Conservation (phyloP, 2,888 invertebrate species). For the Drosophila mettleri region DNA sequence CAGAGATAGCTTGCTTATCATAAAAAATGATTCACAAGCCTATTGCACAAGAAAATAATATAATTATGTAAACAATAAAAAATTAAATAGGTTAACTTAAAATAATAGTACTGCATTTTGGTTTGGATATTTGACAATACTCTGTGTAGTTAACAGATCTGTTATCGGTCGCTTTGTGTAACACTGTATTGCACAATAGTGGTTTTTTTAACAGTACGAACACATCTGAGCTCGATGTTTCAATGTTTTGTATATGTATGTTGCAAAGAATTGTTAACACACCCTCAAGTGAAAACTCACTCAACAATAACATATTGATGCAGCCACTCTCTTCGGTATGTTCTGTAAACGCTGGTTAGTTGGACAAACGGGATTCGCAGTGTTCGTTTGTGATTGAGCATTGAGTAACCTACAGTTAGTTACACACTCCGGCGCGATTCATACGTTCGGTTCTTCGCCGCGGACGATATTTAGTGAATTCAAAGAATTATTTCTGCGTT, state of each 20-base stretch:
- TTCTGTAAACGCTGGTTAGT: constrained; percentile 23
- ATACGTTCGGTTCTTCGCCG: constrained; percentile 31
- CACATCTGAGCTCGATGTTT: constrained; percentile 1
- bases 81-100: no score
- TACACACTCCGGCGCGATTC: constrained; percentile 32
- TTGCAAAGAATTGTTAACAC: neutral
- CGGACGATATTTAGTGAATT: constrained; percentile 40
- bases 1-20: no score
- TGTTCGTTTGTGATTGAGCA: constrained; percentile 48
- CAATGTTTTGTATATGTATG: constrained; percentile 1
- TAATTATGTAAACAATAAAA: no score
- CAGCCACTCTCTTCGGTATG: constrained; percentile 32
- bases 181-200: no score
- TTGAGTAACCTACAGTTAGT: constrained; percentile 23
- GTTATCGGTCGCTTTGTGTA: no score
- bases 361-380: constrained; percentile 9
- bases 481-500: constrained; percentile 21
- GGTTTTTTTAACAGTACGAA: no score
- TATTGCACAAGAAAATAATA: no score
- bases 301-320: constrained; percentile 1
- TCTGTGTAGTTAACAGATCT: no score
- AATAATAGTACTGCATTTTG: no score
- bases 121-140: no score
- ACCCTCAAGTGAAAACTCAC: neutral
- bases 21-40: no score